Percentiles rank a stretch among this genome's conserved stretches.
phyloP scores from a whole-genome alignment of 2,888 invertebrate species.

The Hydrotaea cyrtoneurina region DNA sequence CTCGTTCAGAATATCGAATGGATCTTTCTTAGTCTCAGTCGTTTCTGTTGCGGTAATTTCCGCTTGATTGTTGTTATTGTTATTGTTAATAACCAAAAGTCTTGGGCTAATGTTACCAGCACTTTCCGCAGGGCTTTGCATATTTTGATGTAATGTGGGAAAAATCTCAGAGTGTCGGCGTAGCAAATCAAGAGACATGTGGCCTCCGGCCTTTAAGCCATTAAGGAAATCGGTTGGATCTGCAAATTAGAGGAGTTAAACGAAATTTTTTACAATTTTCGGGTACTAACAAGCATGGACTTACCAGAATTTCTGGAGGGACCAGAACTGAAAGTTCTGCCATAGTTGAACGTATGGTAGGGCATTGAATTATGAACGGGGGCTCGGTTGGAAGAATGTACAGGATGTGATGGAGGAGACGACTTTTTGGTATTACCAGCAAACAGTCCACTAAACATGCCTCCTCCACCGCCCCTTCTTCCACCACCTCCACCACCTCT shows the following conservation, averaged over 20 bases:
- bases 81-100: not conserved
- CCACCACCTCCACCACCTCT: not conserved
- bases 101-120: not conserved
- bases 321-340: not conserved
- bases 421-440: not conserved
- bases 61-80: not conserved
- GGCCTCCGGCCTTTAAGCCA: not conserved
- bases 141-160: not conserved
- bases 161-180: not conserved
- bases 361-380: not conserved
- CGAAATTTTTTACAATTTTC: too few species aligned
- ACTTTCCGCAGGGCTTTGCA: not conserved
- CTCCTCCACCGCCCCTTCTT: not conserved
- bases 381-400: not conserved
- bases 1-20: not conserved
- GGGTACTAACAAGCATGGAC: not conserved
- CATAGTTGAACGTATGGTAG: not conserved
- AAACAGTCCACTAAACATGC: constrained; percentile 28
- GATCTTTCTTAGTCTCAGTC: too few species aligned
- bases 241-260: not conserved
- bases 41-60: constrained; percentile 2
- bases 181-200: not conserved
- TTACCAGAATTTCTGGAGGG: not conserved
- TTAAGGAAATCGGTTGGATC: not conserved
- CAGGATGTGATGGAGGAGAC: too few species aligned